Base-by-base conservation (phyloP, 2,888 invertebrate species). In the Tuta absoluta region DNA sequence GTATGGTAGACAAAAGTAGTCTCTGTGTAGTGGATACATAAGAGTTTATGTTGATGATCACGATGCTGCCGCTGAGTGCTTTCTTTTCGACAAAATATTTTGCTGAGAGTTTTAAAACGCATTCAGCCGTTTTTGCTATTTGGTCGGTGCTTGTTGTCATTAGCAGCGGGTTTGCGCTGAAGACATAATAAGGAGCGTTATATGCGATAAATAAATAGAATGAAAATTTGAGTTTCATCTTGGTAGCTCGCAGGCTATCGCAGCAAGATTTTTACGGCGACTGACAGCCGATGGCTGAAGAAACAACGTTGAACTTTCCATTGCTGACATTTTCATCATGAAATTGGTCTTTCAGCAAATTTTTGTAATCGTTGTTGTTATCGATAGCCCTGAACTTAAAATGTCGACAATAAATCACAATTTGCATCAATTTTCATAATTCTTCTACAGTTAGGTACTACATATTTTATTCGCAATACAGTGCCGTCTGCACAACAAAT, bases 1-100 rank as follows among this genome's bases (percentile, higher is more conserved):
- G 89, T 65, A 92, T 86, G 14, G 91, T 90, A 68, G 80, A 79
- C 78, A 92, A 83, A 65, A 92, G 75, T 69, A 87, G 80, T 59
- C 75, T 80, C 72, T 91, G 86, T 69, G 88, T 87, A 0, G 78
- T 82, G 0, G 92, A 91, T 0, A 71, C 73, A 74, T 86, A 86
- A 69, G 91, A 88, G 81, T 92, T 91, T 57, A 92, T 87, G 67
- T 89, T 91, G 74, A 92, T 86, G 72, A 92, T 88, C 62, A 91
- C 91, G 21, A 92, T 92, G 72, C 90, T 92, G 58, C 92, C 92
- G 66, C 91, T 91, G 69, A 92, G 72, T 1, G 91, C 91, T 71
- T 87, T 91, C 71, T 89, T 90, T 72, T 92, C 91, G 5, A 91
- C 89, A 64, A 92, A 92, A 78, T 92, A 92, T 85, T 92, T 92